These are phyloP conservation scores for Melanotus villosus DNA, from an alignment of 2,888 invertebrate species.

Conservation along the genomic window DNA sequence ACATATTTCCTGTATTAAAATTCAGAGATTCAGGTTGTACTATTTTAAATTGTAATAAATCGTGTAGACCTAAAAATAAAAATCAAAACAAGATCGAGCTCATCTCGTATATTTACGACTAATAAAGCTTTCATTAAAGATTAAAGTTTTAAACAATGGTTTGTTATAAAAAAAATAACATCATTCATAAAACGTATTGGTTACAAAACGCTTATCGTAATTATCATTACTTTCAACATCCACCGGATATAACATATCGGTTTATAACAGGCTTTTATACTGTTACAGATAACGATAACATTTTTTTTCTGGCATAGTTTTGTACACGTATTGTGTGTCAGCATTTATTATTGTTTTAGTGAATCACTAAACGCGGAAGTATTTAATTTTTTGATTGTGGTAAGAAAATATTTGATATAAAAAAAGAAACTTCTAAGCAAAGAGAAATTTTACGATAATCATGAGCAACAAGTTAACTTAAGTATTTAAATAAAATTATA, in stretches of 20 bases:
- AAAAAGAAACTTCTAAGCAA: too few species aligned
- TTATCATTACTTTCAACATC: conserved; percentile 41
- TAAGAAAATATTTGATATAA: too few species aligned
- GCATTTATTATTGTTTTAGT: too few species aligned
- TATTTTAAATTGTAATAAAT: too few species aligned
- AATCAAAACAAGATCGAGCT: not conserved
- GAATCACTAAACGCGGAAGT: too few species aligned
- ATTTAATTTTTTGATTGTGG: too few species aligned
- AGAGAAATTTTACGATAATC: too few species aligned
- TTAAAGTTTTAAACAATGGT: conserved; percentile 18
- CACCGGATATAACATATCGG: conserved; percentile 45
- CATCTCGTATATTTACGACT: not conserved
- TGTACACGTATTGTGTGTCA: too few species aligned
- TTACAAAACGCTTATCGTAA: conserved; percentile 33
- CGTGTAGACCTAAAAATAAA: not conserved
- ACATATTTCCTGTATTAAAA: not conserved
- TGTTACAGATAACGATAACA: conserved; percentile 32
- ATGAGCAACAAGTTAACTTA: too few species aligned
- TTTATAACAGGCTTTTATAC: conserved; percentile 39
- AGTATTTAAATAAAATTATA: too few species aligned
- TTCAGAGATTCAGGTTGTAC: not conserved
- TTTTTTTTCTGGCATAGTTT: too few species aligned
- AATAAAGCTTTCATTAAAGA: not conserved
- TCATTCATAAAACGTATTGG: conserved; percentile 39
- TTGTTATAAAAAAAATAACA: conserved; percentile 4